Base-by-base conservation (phyloP, 2,888 invertebrate genomes). In the Cosmia pyralina region DNA sequence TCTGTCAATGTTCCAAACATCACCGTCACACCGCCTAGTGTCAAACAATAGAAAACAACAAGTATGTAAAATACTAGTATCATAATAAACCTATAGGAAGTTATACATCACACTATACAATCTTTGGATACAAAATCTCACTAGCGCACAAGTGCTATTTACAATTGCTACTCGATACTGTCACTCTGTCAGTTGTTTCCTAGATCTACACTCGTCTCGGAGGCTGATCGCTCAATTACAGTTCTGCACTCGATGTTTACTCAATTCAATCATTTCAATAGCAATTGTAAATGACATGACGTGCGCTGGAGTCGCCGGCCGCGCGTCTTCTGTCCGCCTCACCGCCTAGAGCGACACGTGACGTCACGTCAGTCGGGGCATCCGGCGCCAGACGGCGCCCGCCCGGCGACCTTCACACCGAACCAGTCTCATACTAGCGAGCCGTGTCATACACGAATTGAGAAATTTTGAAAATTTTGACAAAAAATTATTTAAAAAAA, bases 121-220 rank as follows among this genome's bases (percentile, higher is more conserved):
- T 95, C 95, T 96, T 96, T 95, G 96, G 96, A 96, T 95, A 95
- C 95, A 94, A 95, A 92, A 92, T 91, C 91, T 93, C 91, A 87
- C 88, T 74, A 90, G 91, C 91, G 90, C 88, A 72, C 76, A 74
- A 77, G 72, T 83, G 78, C 77, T 79, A 82, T 79, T 78, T 60
- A 73, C 76, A 71, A 55, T 46, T 50, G 84, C 66, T 81, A 66
- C 62, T 22, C 8, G 10, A 5, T 17, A 13, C 22, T 57, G 44
- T 28, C 11, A 13, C 15, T 15, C 38, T 1, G 28, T 15, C 53
- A 19, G 44, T 44, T 44, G 55, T 7, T 11, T 52, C 7, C 2
- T 11, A 1, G 11, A 46, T 50, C 63, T 58, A 4, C 58, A 11
- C 15, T 50, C 13, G 17, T 15, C 13, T n/a, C 58, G 52, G n/a